phyloP scores from a whole-genome alignment of 1,140 invertebrate species.

The Brachionus plicatilis region DNA sequence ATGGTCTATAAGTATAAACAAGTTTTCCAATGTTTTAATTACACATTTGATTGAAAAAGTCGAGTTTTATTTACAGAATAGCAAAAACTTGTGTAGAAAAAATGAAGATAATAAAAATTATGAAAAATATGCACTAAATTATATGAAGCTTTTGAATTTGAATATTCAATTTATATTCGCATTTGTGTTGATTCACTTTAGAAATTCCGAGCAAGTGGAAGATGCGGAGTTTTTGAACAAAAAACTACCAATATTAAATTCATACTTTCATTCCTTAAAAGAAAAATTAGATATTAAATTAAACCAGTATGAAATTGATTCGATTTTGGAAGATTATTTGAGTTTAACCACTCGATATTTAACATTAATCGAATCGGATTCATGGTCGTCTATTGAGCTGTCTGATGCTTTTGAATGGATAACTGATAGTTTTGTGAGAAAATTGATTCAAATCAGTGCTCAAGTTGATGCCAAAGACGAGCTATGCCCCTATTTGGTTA shows the following conservation, averaged over 20 bases:
- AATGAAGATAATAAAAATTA: not conserved
- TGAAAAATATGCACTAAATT: not conserved
- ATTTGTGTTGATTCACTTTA: slow-evolving; percentile 33
- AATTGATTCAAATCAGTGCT: slow-evolving; percentile 34
- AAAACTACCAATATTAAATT: slow-evolving; percentile 20
- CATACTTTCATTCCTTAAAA: slow-evolving; percentile 15
- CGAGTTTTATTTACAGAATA: not conserved
- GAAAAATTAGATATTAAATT: slow-evolving; percentile 13
- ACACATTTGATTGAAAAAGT: slow-evolving; percentile 5
- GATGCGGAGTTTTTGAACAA: not conserved
- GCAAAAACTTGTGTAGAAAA: not conserved
- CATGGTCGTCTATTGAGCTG: slow-evolving; percentile 1
- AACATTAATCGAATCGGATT: not conserved
- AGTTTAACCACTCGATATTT: slow-evolving; percentile 22
- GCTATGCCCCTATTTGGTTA: slow-evolving; percentile 14
- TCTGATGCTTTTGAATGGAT: slow-evolving; percentile 32
- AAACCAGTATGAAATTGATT: slow-evolving; percentile 12
- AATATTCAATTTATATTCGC: slow-evolving; percentile 30
- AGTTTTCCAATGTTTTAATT: slow-evolving; percentile 18
- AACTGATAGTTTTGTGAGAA: slow-evolving; percentile 16
- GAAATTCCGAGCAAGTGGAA: not conserved
- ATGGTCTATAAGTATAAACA: slow-evolving; percentile 13
- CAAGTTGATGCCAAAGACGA: slow-evolving; percentile 19
- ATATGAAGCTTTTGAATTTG: slow-evolving; percentile 5
- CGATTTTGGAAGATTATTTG: slow-evolving; percentile 36